Evolutionary conservation across 2,888 invertebrate species (phyloP), one percentile per base, ranked within the genome.

Genomic region (Nycteola revayana): DNA sequence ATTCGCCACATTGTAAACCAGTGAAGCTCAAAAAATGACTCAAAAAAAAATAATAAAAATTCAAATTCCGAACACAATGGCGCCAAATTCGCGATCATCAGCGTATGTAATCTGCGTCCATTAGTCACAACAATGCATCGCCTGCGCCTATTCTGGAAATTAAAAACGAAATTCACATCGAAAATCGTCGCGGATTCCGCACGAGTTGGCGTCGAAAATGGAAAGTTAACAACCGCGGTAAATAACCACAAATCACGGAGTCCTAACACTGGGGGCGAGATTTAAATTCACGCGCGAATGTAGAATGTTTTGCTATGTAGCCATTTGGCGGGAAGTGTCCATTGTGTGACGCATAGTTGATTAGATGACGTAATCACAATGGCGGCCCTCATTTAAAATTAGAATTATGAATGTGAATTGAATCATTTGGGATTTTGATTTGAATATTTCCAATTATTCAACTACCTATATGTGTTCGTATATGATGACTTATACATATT

Each of bases 171-270:
- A 75, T 77, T 69, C 75, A 77, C 67, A 75, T 82, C 67, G 74
- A 71, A 21, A 80, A 84, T 77, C 72, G 78, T 74, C 73, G 79
- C 71, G 71, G 61, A 50, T 81, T 80, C 71, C 84, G 81, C 85
- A 84, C 85, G 86, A 78, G 71, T 63, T 76, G 63, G 41, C 58
- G 49, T 40, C 65, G 68, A 79, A 75, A 87, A 87, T 86, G 85
- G 86, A 77, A 81, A 82, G 76, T 82, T 84, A 86, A 87, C 84
- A 78, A 73, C 77, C 83, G 82, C 75, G 73, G 84, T 85, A 86
- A 86, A 86, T 86, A 88, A 83, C 87, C 87, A 86, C 87, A 88
- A 88, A 88, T 88, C 87, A 87, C 84, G 60, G 78, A 66, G 62
- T 78, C 73, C 84, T 84, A 85, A 85, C 85, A 70, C 86, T 72